Conservation (phyloP, 2,797 vertebrate genomes). For the Hephaestus fuliginosus region DNA sequence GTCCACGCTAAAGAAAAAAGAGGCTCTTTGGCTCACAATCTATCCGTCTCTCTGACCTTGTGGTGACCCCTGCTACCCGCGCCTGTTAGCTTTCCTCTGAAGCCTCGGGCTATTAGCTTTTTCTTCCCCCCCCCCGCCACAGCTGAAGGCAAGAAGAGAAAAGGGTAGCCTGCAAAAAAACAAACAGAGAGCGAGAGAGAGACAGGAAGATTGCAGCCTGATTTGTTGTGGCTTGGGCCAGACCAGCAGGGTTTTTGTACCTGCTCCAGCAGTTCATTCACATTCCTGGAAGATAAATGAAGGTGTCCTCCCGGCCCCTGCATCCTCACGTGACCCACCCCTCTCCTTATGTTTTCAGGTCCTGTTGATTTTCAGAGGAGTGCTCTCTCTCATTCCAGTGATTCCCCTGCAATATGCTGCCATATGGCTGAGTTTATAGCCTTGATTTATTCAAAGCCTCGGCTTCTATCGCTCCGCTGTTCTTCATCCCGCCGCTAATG, state of each 20-base stretch:
- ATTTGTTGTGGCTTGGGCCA: slow-evolving; percentile 46
- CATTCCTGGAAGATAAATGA: slow-evolving; percentile 43
- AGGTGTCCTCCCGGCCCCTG: slow-evolving; percentile 14
- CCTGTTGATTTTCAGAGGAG: slow-evolving; percentile 54
- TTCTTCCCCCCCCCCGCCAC: neutral
- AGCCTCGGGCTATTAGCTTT: slow-evolving; percentile 61
- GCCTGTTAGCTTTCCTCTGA: slow-evolving; percentile 54
- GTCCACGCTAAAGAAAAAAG: slow-evolving; percentile 38
- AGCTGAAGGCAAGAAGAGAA: slow-evolving; percentile 20
- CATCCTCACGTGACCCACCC: slow-evolving; percentile 12
- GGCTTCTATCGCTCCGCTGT: slow-evolving; percentile 25
- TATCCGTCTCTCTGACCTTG: slow-evolving; percentile 49
- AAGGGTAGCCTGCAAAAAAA: slow-evolving; percentile 3
- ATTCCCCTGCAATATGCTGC: slow-evolving; percentile 40
- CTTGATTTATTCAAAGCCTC: slow-evolving; percentile 61
- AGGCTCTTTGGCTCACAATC: slow-evolving; percentile 40
- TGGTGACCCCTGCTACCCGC: slow-evolving; percentile 48
- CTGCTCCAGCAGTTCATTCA: slow-evolving; percentile 41
- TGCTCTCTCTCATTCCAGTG: slow-evolving; percentile 43
- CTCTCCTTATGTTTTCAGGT: slow-evolving; percentile 41
- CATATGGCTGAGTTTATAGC: slow-evolving; percentile 59
- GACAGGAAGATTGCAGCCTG: slow-evolving; percentile 25
- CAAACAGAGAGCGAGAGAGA: neutral
- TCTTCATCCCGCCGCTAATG: slow-evolving; percentile 61
- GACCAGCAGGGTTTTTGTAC: slow-evolving; percentile 33